Evolutionary conservation across 2,113 vertebrate genomes (phyloP).

Genomic region (Prunella himalayana): DNA sequence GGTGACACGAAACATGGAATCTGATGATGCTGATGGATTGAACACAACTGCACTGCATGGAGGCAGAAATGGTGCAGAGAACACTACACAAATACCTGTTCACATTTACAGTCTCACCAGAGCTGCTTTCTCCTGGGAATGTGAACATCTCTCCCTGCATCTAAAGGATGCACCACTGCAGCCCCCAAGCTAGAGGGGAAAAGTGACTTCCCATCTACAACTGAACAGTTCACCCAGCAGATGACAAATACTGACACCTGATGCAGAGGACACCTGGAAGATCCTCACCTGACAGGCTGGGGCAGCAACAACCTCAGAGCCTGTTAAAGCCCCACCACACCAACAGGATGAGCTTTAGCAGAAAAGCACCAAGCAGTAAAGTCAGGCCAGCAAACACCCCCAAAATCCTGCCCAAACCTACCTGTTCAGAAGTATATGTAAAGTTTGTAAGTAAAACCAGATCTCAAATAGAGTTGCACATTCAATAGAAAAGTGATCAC

Average conservation of each 20-base stretch:
- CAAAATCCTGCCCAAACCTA: not conserved
- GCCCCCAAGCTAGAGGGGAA: not conserved
- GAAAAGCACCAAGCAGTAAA: not conserved
- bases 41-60: not conserved
- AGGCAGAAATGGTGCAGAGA: not conserved
- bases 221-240: not conserved
- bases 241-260: fast-evolving
- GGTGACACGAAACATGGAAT: not conserved
- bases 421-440: not conserved
- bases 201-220: not conserved
- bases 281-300: not conserved
- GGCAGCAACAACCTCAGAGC: not conserved
- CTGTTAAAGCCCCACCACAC: fast-evolving
- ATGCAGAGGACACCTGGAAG: not conserved
- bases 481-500: not conserved
- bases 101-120: not conserved
- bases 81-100: not conserved
- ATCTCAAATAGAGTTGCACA: not conserved
- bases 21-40: not conserved
- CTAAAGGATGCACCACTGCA: not conserved
- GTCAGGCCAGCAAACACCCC: not conserved
- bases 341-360: fast-evolving
- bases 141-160: not conserved
- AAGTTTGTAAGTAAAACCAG: not conserved
- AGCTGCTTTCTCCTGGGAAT: not conserved